Evolutionary conservation across 2,888 invertebrate genomes (phyloP).

Genomic region (Philopedon plagiatum): DNA sequence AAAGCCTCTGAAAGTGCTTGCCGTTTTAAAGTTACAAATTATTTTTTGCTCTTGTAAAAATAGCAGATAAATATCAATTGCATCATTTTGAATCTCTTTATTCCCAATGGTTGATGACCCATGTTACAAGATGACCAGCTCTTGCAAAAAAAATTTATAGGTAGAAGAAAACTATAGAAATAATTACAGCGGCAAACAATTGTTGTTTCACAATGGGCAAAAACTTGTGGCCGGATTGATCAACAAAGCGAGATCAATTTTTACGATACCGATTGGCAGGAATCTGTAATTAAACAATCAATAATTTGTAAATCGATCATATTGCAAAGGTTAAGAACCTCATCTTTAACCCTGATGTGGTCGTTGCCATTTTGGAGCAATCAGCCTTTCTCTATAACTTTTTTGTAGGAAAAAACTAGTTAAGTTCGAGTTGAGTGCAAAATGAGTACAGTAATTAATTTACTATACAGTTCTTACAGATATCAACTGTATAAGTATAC

Average conservation of each 20-base stretch:
- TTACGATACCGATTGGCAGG: neutral
- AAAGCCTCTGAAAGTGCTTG: no score
- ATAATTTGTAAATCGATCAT: conserved; percentile 24
- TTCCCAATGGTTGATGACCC: conserved; percentile 31
- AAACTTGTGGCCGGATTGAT: conserved; percentile 17
- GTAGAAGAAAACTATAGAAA: neutral
- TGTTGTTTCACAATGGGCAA: conserved; percentile 28
- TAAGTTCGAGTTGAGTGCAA: no score
- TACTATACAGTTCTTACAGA: no score
- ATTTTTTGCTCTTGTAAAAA: neutral
- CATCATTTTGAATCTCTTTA: neutral
- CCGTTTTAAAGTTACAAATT: no score
- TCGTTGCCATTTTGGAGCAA: conserved; percentile 23
- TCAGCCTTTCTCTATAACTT: neutral
- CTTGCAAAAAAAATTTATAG: conserved; percentile 5
- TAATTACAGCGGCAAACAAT: neutral
- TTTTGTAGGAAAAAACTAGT: neutral
- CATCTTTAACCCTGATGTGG: conserved; percentile 20
- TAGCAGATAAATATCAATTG: neutral
- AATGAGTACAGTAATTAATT: no score
- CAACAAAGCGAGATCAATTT: conserved; percentile 17
- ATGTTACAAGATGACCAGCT: conserved; percentile 15
- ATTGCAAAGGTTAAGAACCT: conserved; percentile 26
- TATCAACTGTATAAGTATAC: no score
- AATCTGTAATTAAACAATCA: conserved; percentile 22